Conservation (phyloP, 2,888 invertebrate species). For the Elysia crispata region DNA sequence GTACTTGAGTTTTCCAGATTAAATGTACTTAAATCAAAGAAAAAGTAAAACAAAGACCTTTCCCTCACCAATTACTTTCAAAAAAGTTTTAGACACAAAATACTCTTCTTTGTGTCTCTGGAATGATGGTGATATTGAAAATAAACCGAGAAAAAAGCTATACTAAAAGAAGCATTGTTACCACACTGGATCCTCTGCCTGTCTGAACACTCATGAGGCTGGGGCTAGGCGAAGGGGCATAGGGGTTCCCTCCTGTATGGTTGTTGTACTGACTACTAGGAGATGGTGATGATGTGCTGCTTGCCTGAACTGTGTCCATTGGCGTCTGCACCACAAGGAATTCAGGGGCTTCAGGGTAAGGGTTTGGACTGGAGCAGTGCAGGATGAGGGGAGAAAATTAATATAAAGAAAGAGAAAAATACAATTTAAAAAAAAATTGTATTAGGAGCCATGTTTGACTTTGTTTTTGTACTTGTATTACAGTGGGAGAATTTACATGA, state of each 20-base stretch:
- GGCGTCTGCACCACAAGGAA: constrained; percentile 93
- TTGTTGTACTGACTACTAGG: neutral
- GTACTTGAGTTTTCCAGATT: too few species aligned
- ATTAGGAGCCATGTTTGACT: too few species aligned
- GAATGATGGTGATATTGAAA: too few species aligned
- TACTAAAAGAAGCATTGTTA: constrained; percentile 56
- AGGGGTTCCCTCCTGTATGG: constrained; percentile 60
- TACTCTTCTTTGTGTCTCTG: too few species aligned
- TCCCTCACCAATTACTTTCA: too few species aligned
- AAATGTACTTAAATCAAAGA: too few species aligned
- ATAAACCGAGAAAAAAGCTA: too few species aligned
- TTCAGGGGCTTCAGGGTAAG: constrained; percentile 60
- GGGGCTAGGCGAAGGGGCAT: constrained; percentile 62
- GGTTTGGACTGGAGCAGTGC: constrained; percentile 36
- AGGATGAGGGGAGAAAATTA: neutral
- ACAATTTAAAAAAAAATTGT: too few species aligned
- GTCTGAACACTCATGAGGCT: constrained; percentile 63
- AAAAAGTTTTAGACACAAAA: too few species aligned
- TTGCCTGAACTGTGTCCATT: constrained; percentile 78
- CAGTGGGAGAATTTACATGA: too few species aligned
- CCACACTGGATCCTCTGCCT: constrained; percentile 76
- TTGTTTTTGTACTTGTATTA: too few species aligned
- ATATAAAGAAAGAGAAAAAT: neutral
- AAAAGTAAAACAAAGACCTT: too few species aligned
- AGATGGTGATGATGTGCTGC: constrained; percentile 51